Evolutionary conservation across 2,113 vertebrate genomes (phyloP).

Genomic region (Rhadina sibilatrix): DNA sequence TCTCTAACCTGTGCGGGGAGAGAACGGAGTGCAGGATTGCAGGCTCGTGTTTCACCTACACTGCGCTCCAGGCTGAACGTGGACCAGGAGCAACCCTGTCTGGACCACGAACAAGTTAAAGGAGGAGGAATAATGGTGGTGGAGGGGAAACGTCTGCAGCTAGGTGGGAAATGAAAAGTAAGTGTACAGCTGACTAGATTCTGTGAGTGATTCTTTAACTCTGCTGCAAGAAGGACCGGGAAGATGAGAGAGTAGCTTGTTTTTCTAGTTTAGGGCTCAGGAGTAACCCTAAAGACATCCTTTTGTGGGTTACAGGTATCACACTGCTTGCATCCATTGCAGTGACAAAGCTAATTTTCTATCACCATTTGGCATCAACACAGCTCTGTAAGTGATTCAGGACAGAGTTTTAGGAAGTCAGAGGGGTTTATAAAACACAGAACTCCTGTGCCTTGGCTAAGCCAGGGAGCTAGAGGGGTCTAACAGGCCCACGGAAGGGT

Average conservation of each 20-base stretch:
- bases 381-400: background rate
- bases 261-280: background rate
- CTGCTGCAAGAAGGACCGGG: background rate
- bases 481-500: background rate
- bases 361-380: background rate
- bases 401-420: background rate
- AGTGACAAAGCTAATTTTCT: background rate
- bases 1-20: background rate
- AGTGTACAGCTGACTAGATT: background rate
- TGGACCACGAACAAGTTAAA: background rate
- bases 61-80: background rate
- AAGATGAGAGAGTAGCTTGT: background rate
- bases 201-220: background rate
- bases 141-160: background rate
- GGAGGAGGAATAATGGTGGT: rapidly evolving
- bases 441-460: background rate
- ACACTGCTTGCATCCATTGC: rapidly evolving
- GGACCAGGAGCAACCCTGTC: background rate
- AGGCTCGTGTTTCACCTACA: background rate
- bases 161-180: background rate
- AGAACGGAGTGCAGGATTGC: background rate
- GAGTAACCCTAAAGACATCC: background rate
- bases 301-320: rapidly evolving
- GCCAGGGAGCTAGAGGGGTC: background rate
- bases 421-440: background rate